Conservation (phyloP, 2,113 vertebrate species). For the Phrynosoma platyrhinos region DNA sequence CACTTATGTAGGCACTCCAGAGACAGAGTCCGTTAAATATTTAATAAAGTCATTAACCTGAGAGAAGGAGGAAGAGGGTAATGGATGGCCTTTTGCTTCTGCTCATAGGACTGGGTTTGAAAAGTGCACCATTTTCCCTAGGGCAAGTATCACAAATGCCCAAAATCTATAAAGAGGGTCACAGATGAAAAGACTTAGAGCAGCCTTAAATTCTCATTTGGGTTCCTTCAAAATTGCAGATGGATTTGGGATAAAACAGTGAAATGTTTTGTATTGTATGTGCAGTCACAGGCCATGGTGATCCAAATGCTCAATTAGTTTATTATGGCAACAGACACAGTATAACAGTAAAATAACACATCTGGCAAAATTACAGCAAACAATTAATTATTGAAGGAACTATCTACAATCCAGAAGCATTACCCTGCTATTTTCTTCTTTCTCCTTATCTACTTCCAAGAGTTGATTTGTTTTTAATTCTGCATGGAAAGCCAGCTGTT, state of each 20-base stretch:
- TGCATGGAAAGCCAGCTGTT: conserved; percentile 34
- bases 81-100: conserved; percentile 75
- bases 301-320: conserved; percentile 73
- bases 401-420: conserved; percentile 55
- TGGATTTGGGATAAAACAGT: conserved; percentile 29
- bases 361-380: conserved; percentile 67
- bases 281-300: conserved; percentile 36
- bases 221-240: conserved; percentile 45
- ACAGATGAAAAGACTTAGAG: conserved; percentile 71
- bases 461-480: not conserved
- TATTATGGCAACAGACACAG: conserved; percentile 75
- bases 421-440: conserved; percentile 10
- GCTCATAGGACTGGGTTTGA: conserved; percentile 67
- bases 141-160: conserved; percentile 65
- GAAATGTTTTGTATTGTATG: conserved; percentile 16
- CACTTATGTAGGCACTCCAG: conserved; percentile 75
- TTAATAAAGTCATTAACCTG: conserved; percentile 84
- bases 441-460: not conserved
- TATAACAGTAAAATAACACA: conserved; percentile 55
- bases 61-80: conserved; percentile 71
- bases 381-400: conserved; percentile 78
- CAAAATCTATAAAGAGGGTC: conserved; percentile 75
- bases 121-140: conserved; percentile 67
- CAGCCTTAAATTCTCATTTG: conserved; percentile 61
- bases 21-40: conserved; percentile 79